Evolutionary conservation across 2,888 invertebrate species (phyloP).

Genomic region (Cataglyphis rosenhaueri): DNA sequence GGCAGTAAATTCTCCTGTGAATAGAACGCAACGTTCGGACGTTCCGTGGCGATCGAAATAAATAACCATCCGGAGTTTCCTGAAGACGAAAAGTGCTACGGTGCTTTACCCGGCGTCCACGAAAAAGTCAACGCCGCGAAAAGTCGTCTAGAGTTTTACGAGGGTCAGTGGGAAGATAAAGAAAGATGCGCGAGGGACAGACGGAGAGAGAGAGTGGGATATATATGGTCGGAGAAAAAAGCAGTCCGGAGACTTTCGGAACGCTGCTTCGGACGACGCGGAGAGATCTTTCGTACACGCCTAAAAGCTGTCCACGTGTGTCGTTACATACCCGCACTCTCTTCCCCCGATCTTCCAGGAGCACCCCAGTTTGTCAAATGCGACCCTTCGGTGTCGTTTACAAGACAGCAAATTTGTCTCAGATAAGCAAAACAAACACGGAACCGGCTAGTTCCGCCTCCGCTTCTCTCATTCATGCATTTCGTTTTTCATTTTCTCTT

Average conservation of each 20-base stretch:
- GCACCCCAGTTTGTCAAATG: slow-evolving; percentile 82
- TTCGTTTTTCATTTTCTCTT: slow-evolving; percentile 46
- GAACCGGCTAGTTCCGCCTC: slow-evolving; percentile 61
- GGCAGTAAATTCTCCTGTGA: slow-evolving; percentile 62
- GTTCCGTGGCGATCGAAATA: slow-evolving; percentile 56
- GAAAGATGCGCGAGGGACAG: slow-evolving; percentile 11
- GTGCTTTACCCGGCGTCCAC: slow-evolving; percentile 20
- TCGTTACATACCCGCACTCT: slow-evolving; percentile 61
- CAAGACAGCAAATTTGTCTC: slow-evolving; percentile 85
- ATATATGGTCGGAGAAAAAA: slow-evolving; percentile 18
- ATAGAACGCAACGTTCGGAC: slow-evolving; percentile 49
- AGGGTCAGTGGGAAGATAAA: slow-evolving; percentile 26
- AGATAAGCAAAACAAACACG: slow-evolving; percentile 84
- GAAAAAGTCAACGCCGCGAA: slow-evolving; percentile 55
- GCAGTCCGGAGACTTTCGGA: slow-evolving; percentile 26
- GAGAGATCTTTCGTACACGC: slow-evolving; percentile 47
- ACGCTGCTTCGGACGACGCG: slow-evolving; percentile 6
- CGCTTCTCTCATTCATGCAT: slow-evolving; percentile 26
- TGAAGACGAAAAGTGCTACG: slow-evolving; percentile 26
- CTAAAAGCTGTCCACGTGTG: slow-evolving; percentile 66
- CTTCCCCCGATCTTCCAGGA: slow-evolving; percentile 70
- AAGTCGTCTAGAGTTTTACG: slow-evolving; percentile 68
- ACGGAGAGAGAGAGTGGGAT: slow-evolving; percentile 6
- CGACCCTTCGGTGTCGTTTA: slow-evolving; percentile 83
- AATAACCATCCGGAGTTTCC: slow-evolving; percentile 64